Percentiles rank a stretch among this genome's conserved stretches.
These are phyloP conservation scores for Xenopus borealis DNA, from an alignment of 2,113 vertebrate genomes.

Conservation along the genomic window DNA sequence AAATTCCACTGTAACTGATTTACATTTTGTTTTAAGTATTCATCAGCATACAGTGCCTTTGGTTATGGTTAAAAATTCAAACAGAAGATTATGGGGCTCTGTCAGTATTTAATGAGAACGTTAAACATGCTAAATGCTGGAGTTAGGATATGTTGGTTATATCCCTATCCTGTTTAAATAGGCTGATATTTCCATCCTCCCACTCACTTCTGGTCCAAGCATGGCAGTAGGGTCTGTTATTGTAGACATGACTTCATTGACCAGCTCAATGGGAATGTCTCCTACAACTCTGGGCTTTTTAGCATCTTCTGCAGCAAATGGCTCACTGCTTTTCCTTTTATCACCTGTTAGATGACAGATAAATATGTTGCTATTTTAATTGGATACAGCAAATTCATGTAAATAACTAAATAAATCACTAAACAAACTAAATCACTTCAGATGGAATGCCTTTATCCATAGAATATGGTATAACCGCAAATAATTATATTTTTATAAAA, in stretches of 20 bases:
- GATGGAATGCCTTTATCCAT: too few relatives aligned
- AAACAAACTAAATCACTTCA: too few relatives aligned
- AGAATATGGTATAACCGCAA: too few relatives aligned
- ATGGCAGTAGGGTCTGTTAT: conserved; percentile 91
- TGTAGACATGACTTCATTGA: conserved; percentile 97
- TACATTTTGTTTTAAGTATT: background rate
- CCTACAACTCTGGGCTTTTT: conserved; percentile 86
- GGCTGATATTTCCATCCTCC: background rate
- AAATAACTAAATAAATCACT: too few relatives aligned
- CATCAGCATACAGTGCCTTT: background rate
- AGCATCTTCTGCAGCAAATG: conserved; percentile 78
- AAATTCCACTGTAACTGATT: background rate
- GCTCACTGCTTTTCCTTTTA: conserved; percentile 86
- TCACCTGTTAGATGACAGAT: conserved; percentile 65
- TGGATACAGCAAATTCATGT: too few relatives aligned
- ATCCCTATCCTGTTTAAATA: background rate
- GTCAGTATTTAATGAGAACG: background rate
- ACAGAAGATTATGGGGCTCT: background rate
- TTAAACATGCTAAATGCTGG: background rate
- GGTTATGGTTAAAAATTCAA: background rate
- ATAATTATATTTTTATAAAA: too few relatives aligned
- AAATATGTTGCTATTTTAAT: too few relatives aligned
- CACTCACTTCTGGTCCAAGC: conserved; percentile 81
- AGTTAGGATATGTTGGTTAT: background rate
- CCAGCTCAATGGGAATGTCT: conserved; percentile 94